These are phyloP conservation scores for Pammene aurita DNA, from an alignment of 2,888 invertebrate species.

Conservation along the genomic window DNA sequence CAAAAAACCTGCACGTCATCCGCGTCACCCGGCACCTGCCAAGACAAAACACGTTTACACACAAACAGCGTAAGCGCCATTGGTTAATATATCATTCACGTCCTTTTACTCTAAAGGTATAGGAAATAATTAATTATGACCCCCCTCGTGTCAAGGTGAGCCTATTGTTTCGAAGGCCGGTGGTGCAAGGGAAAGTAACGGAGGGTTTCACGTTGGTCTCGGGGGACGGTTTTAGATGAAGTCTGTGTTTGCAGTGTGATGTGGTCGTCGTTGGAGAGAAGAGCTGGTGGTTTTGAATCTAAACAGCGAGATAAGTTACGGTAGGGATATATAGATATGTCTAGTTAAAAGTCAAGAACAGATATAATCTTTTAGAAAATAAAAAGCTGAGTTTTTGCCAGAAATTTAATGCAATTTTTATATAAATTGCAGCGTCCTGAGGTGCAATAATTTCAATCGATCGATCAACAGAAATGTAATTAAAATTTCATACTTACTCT, in stretches of 20 bases:
- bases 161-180: conserved; percentile 63
- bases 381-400: too few species aligned
- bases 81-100: background rate
- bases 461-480: too few species aligned
- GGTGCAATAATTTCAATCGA: too few species aligned
- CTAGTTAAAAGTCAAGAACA: too few species aligned
- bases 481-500: too few species aligned
- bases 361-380: too few species aligned
- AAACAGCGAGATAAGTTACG: too few species aligned
- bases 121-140: conserved; percentile 15
- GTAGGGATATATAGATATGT: too few species aligned
- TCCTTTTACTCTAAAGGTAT: background rate
- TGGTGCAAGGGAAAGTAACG: conserved; percentile 41
- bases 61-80: background rate
- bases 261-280: background rate
- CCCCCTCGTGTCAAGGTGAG: conserved; percentile 74
- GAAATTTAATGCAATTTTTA: too few species aligned
- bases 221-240: background rate
- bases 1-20: conserved; percentile 36
- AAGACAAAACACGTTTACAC: conserved; percentile 58
- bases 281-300: background rate
- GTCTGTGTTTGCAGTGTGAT: conserved; percentile 9
- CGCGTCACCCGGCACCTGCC: conserved; percentile 79
- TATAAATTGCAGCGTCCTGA: too few species aligned
- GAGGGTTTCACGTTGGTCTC: conserved; percentile 5